phyloP scores from a whole-genome alignment of 2,797 vertebrate species.

The Enteromius viviparus region DNA sequence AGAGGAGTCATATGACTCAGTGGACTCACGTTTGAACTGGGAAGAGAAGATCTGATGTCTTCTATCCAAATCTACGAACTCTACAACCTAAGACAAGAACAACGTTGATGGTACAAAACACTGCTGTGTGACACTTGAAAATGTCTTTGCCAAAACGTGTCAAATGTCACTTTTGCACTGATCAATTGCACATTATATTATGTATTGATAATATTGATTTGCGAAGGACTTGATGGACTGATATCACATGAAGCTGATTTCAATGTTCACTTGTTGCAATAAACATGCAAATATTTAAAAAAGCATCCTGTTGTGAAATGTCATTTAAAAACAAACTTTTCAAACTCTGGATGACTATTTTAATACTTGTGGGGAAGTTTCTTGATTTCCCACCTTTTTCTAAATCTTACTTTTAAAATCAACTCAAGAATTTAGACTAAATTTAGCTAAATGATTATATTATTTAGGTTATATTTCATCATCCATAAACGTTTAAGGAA shows the following conservation, averaged over 20 bases:
- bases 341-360: neutral
- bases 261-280: constrained; percentile 23
- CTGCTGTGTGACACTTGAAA: constrained; percentile 17
- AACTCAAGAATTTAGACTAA: neutral
- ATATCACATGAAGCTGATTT: constrained; percentile 17
- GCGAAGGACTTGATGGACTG: neutral
- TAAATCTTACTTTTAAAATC: neutral
- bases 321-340: neutral
- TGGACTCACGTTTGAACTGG: constrained; percentile 4
- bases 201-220: neutral
- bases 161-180: neutral
- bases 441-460: neutral
- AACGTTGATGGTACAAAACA: neutral
- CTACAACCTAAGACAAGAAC: constrained; percentile 11
- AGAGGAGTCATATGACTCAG: constrained; percentile 23
- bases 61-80: constrained; percentile 9
- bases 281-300: constrained; percentile 25
- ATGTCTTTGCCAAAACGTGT: constrained; percentile 21
- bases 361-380: neutral
- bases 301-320: neutral
- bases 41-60: neutral
- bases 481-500: neutral
- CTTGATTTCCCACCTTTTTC: no score
- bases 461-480: neutral
- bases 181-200: neutral